Conservation (phyloP, 2,888 invertebrate species). For the Parnassius smintheus region DNA sequence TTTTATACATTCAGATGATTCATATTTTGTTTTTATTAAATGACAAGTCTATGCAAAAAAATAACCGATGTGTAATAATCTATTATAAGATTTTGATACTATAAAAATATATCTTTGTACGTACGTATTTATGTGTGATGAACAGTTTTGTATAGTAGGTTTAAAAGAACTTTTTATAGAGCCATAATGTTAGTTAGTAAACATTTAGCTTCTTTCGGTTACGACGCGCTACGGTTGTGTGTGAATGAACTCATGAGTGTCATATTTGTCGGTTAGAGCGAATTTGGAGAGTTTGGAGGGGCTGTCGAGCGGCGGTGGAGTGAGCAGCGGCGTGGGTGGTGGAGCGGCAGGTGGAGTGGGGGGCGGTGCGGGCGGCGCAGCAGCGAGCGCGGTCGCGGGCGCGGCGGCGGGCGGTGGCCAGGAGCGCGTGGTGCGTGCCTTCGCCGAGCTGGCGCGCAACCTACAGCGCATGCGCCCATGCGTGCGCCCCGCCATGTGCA, state of each 20-base stretch:
- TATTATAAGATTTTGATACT: no score
- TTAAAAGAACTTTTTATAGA: no score
- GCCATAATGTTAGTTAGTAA: no score
- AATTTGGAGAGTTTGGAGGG: slow-evolving; percentile 87
- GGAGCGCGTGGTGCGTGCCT: slow-evolving; percentile 92
- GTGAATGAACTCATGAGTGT: neutral
- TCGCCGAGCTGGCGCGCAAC: slow-evolving; percentile 93
- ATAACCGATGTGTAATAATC: no score
- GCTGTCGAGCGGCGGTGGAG: slow-evolving; percentile 85
- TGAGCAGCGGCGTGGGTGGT: slow-evolving; percentile 78
- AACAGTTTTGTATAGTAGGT: no score
- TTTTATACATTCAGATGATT: no score
- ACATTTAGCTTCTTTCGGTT: no score
- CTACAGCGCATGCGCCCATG: slow-evolving; percentile 94
- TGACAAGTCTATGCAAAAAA: no score
- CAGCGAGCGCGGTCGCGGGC: slow-evolving; percentile 82
- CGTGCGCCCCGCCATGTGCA: slow-evolving; percentile 93
- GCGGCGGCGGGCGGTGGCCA: slow-evolving; percentile 84
- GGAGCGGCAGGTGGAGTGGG: slow-evolving; percentile 82
- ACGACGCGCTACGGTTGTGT: no score
- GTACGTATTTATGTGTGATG: no score
- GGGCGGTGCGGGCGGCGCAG: slow-evolving; percentile 87
- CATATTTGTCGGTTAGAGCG: slow-evolving; percentile 62
- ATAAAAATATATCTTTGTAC: no score
- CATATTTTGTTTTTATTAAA: no score